Conservation (phyloP, 2,888 invertebrate genomes). For the Eulithis testata region DNA sequence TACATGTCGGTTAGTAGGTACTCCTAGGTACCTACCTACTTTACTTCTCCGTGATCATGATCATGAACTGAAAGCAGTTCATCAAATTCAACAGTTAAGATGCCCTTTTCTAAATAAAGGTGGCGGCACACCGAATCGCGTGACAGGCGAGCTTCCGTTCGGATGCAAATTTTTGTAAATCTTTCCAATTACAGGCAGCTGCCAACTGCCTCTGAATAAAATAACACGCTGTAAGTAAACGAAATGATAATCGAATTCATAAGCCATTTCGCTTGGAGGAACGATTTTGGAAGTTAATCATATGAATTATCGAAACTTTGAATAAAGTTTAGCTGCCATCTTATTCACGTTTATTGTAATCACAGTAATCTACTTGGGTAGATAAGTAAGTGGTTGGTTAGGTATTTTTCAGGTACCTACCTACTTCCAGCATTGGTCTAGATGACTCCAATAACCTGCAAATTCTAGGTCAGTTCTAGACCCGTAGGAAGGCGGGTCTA, state of each 20-base stretch:
- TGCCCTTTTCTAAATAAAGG: slow-evolving; percentile 21
- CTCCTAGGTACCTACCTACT: neutral
- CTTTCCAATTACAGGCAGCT: slow-evolving; percentile 70
- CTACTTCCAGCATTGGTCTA: too few relatives aligned
- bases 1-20: neutral
- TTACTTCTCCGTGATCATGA: too few relatives aligned
- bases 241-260: slow-evolving; percentile 62
- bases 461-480: too few relatives aligned
- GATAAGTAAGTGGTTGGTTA: too few relatives aligned
- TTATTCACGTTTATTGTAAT: neutral
- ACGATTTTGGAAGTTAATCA: slow-evolving; percentile 38
- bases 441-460: too few relatives aligned
- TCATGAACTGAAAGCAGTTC: neutral
- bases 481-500: too few relatives aligned
- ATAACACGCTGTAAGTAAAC: slow-evolving; percentile 12
- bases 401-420: too few relatives aligned
- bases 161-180: slow-evolving; percentile 68
- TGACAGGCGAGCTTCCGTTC: slow-evolving; percentile 38
- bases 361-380: neutral
- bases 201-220: slow-evolving; percentile 40
- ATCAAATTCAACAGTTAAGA: slow-evolving; percentile 1
- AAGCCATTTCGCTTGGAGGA: slow-evolving; percentile 47
- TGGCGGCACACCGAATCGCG: slow-evolving; percentile 28
- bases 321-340: slow-evolving; percentile 12
- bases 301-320: slow-evolving; percentile 18